Evolutionary conservation across 2,888 invertebrate species (phyloP).

Genomic region (Drosophila testacea): DNA sequence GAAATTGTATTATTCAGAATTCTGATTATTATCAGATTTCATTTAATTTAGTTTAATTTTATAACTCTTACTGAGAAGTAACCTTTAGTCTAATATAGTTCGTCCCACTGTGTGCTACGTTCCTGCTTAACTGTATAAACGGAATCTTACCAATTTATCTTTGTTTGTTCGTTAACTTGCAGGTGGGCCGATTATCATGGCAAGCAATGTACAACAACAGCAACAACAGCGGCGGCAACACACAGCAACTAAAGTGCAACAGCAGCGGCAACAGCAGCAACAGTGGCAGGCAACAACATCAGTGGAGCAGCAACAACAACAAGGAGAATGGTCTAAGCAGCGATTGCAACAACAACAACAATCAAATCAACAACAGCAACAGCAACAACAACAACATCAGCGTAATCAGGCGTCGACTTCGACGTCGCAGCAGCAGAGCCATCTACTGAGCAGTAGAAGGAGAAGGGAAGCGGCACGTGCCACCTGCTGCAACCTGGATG

Average conservation of each 20-base stretch:
- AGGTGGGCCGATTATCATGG: constrained; percentile 85
- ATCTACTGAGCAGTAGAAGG: constrained; percentile 23
- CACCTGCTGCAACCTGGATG: constrained; percentile 62
- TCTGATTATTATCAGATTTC: no score
- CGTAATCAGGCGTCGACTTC: constrained; percentile 37
- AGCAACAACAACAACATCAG: constrained; percentile 17
- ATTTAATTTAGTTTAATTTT: no score
- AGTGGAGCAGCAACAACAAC: constrained; percentile 21
- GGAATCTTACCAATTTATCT: background rate
- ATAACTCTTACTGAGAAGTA: no score
- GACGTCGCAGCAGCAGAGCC: constrained; percentile 23
- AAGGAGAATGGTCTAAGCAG: constrained; percentile 45
- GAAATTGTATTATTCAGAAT: no score
- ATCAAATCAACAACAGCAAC: constrained; percentile 29
- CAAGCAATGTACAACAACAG: constrained; percentile 84
- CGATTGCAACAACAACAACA: constrained; percentile 40
- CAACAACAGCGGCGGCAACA: constrained; percentile 65
- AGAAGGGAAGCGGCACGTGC: constrained; percentile 31
- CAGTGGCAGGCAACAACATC: constrained; percentile 26
- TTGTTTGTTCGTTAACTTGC: constrained; percentile 11
- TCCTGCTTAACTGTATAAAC: background rate
- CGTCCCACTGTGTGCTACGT: background rate
- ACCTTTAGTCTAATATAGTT: background rate
- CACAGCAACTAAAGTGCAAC: constrained; percentile 58
- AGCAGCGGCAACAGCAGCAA: constrained; percentile 31